Evolutionary conservation across 2,797 vertebrate species (phyloP), one percentile per base, ranked within the genome.

Genomic region (Helarctos malayanus): DNA sequence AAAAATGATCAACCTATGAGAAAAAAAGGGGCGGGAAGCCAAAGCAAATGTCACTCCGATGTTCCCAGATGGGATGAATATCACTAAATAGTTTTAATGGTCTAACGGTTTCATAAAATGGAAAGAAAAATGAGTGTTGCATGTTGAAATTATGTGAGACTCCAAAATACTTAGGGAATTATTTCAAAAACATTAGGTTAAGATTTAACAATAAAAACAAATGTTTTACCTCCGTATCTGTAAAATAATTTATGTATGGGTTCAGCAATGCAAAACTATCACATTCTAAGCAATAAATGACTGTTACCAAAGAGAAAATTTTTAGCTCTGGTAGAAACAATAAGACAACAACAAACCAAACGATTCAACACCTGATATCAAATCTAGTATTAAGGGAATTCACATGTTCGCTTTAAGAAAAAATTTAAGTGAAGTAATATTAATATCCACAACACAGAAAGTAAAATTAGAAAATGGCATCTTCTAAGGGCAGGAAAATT

Each of bases 241-340:
- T 65, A 91, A 94, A 57, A 82, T 78, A 54, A 92, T 52, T 96
- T 85, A 95, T 49, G 49, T 49, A 63, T 18, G 35, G 54, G 81
- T 59, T 83, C n/a, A 84, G 38, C 69, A 95, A 54, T 52, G 19
- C 25, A 94, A 93, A 96, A 38, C n/a, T 8, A 80, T 94, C 45
- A 90, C 38, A 61, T 83, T 71, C 15, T 25, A 95, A 32, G 32
- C 32, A 91, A 87, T 41, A 87, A 90, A 91, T 5, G 87, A 13
- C 35, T 92, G 19, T 29, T 71, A 73, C 11, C 57, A 49, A 81
- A 76, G 63, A 85, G 11, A 86, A 92, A 65, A 76, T 75, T 87
- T 65, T 86, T 63, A 73, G 47, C 25, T 23, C 16, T 57, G 18
- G 2, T 57, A 94, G 79, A 85, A 85, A 59, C 0, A 25, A 12